Conservation (phyloP, 2,797 vertebrate genomes). For the Thamnophis elegans region DNA sequence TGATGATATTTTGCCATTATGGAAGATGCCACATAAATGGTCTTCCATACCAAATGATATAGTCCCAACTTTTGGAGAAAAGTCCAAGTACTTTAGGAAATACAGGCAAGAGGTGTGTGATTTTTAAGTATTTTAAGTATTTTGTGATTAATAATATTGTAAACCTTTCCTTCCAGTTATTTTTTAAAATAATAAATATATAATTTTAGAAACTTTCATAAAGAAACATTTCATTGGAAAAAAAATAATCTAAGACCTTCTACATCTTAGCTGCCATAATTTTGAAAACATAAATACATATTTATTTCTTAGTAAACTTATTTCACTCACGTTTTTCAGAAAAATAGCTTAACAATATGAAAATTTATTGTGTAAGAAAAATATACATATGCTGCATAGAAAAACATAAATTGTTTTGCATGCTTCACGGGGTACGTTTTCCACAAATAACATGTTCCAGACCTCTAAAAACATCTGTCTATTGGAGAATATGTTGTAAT, state of each 20-base stretch:
- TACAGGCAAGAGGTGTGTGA: background rate
- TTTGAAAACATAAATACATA: background rate
- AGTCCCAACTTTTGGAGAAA: background rate
- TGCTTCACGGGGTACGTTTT: slow-evolving; percentile 42
- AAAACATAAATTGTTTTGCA: slow-evolving; percentile 41
- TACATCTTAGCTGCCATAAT: background rate
- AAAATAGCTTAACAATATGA: slow-evolving; percentile 10
- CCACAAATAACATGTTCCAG: slow-evolving; percentile 20
- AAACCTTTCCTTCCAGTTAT: background rate
- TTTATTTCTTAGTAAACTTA: slow-evolving; percentile 26
- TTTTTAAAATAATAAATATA: background rate
- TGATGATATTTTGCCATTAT: slow-evolving; percentile 90
- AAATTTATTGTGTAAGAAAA: slow-evolving; percentile 12
- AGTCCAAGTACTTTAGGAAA: background rate
- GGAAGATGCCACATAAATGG: slow-evolving; percentile 88
- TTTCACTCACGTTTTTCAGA: background rate
- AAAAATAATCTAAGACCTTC: background rate
- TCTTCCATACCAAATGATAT: slow-evolving; percentile 88
- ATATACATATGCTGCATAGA: slow-evolving; percentile 13
- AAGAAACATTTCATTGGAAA: background rate
- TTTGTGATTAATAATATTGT: background rate
- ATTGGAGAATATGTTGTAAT: background rate
- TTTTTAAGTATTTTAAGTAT: background rate
- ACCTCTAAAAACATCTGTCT: slow-evolving; percentile 36
- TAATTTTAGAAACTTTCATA: background rate